Conservation (phyloP, 2,113 vertebrate genomes). For the Gymnobelideus leadbeateri region DNA sequence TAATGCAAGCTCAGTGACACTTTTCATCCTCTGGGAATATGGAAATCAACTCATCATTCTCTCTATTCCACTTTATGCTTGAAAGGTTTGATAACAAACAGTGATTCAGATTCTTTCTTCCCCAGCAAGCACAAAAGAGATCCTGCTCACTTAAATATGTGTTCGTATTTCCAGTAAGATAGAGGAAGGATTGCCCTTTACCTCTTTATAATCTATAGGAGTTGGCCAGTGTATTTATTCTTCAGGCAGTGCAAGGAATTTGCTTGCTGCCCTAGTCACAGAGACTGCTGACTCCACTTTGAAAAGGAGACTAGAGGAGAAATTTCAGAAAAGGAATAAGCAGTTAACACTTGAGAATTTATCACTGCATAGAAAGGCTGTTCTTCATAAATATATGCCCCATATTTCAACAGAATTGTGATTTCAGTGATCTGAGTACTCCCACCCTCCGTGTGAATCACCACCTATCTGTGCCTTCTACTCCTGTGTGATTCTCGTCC, state of each 20-base stretch:
- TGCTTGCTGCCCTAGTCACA: not conserved
- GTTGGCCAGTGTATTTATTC: not conserved
- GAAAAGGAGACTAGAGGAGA: not conserved
- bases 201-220: not conserved
- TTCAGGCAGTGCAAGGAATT: not conserved
- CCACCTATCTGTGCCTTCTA: not conserved
- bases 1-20: not conserved
- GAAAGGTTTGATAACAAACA: not conserved
- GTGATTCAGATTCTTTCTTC: not conserved
- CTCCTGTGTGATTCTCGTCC: not conserved
- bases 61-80: not conserved
- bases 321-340: not conserved
- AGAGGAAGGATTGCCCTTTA: not conserved
- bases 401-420: not conserved
- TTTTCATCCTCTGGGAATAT: not conserved
- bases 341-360: not conserved
- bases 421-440: not conserved
- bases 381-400: not conserved
- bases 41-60: not conserved
- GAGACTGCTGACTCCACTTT: not conserved
- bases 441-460: not conserved
- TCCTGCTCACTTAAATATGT: not conserved
- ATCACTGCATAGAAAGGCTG: not conserved
- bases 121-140: not conserved
- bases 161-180: not conserved